These are phyloP conservation scores for Hydroisotoma schaefferi DNA, from an alignment of 2,888 invertebrate genomes.

Conservation along the genomic window DNA sequence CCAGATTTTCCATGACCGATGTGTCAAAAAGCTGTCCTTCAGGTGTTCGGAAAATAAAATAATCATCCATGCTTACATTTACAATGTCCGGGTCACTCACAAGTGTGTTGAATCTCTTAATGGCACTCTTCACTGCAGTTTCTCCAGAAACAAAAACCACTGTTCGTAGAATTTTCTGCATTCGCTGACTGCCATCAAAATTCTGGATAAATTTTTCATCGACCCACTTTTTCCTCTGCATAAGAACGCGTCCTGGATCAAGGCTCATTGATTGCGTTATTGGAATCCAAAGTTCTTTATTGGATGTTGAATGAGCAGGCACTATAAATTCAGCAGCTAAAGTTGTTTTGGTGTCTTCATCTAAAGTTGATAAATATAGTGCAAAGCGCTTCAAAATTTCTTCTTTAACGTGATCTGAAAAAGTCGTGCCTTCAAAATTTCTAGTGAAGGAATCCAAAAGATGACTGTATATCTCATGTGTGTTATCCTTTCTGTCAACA, in stretches of 20 bases:
- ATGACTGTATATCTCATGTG: too few relatives aligned
- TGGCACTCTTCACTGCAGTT: conserved; percentile 18
- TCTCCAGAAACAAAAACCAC: conserved; percentile 22
- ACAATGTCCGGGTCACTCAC: conserved; percentile 65
- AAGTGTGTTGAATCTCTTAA: conserved; percentile 50
- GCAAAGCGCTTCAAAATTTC: conserved; percentile 10
- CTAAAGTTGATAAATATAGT: neutral
- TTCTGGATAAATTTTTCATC: conserved; percentile 61
- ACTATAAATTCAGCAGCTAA: conserved; percentile 29
- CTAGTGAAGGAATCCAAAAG: too few relatives aligned
- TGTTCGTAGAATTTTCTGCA: conserved; percentile 24
- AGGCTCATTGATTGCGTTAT: conserved; percentile 61
- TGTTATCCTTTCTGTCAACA: too few relatives aligned
- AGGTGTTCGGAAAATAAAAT: conserved; percentile 75
- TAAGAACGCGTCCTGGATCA: conserved; percentile 62
- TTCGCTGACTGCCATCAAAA: conserved; percentile 45
- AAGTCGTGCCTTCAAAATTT: too few relatives aligned
- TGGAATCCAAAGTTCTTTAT: conserved; percentile 66
- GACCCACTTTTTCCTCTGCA: conserved; percentile 42
- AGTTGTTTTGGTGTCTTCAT: neutral
- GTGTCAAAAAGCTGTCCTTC: conserved; percentile 90
- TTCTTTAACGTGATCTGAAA: conserved; percentile 15
- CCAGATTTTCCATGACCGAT: conserved; percentile 57
- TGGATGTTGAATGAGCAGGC: conserved; percentile 54
- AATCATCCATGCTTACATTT: conserved; percentile 72